phyloP scores from a whole-genome alignment of 2,797 vertebrate genomes.

The Rhyacichthys aspro region DNA sequence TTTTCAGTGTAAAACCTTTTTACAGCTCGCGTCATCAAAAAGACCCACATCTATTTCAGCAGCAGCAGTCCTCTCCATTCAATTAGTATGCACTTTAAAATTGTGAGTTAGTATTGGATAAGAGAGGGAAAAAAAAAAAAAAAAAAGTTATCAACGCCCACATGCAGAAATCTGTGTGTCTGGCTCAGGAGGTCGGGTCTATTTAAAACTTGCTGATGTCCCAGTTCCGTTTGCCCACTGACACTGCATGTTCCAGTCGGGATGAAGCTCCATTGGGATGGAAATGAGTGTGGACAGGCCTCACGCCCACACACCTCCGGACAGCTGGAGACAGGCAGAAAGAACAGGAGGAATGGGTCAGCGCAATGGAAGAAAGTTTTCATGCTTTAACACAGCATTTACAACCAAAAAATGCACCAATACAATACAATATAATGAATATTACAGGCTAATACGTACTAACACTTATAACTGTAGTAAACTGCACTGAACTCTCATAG shows the following conservation, averaged over 20 bases:
- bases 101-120: no score
- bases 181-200: slow-evolving; percentile 43
- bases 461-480: no score
- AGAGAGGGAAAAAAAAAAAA: no score
- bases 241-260: slow-evolving; percentile 35
- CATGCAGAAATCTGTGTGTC: slow-evolving; percentile 17
- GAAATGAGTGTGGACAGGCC: slow-evolving; percentile 56
- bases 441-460: no score
- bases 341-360: slow-evolving; percentile 1
- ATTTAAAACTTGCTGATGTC: slow-evolving; percentile 62
- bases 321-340: no score
- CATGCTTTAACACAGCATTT: not conserved
- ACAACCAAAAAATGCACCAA: no score
- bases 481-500: no score
- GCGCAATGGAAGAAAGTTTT: not conserved
- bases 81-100: no score
- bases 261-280: slow-evolving; percentile 52
- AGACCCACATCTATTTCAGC: no score
- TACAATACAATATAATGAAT: no score
- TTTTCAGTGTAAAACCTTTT: not conserved
- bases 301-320: slow-evolving; percentile 41
- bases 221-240: slow-evolving; percentile 45
- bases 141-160: not conserved
- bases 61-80: no score
- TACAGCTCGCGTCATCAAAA: not conserved